Evolutionary conservation across 2,888 invertebrate species (phyloP).

Genomic region (Lasioglossum leucozonium): DNA sequence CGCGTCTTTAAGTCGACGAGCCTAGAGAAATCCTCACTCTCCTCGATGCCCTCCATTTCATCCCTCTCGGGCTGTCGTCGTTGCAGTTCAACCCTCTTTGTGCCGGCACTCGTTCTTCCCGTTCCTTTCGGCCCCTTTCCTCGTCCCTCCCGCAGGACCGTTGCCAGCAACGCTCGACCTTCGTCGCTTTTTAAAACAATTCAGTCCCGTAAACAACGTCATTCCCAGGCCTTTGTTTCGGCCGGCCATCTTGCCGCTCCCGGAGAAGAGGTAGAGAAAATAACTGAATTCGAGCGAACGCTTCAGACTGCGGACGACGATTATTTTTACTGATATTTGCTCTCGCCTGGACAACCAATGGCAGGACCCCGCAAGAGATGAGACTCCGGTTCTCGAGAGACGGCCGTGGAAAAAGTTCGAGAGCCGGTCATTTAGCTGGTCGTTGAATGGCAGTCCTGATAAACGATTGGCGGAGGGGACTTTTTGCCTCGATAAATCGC

Average conservation of each 20-base stretch:
- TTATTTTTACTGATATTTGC: slow-evolving; percentile 58
- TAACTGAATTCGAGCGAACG: slow-evolving; percentile 41
- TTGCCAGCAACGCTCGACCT: slow-evolving; percentile 59
- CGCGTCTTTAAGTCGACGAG: slow-evolving; percentile 50
- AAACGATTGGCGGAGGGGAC: not conserved
- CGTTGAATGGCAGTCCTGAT: not conserved
- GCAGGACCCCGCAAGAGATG: not conserved
- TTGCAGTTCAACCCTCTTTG: slow-evolving; percentile 46
- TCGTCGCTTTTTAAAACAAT: slow-evolving; percentile 77
- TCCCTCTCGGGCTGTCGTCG: slow-evolving; percentile 39
- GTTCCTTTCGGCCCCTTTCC: slow-evolving; percentile 40
- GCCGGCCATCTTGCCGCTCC: slow-evolving; percentile 67
- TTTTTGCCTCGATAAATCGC: not conserved
- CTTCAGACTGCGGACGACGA: slow-evolving; percentile 23
- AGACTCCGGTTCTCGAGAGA: not conserved
- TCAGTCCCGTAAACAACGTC: slow-evolving; percentile 78
- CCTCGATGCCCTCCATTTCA: slow-evolving; percentile 17
- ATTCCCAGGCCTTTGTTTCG: slow-evolving; percentile 76
- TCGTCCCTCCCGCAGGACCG: slow-evolving; percentile 42
- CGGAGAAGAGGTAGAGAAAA: slow-evolving; percentile 15
- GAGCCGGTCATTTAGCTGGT: not conserved
- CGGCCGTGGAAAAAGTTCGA: not conserved
- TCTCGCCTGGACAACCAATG: not conserved
- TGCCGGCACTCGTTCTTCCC: slow-evolving; percentile 19
- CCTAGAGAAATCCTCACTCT: slow-evolving; percentile 51